phyloP scores from a whole-genome alignment of 2,797 vertebrate species.

The Enteromius unitaeniatus region DNA sequence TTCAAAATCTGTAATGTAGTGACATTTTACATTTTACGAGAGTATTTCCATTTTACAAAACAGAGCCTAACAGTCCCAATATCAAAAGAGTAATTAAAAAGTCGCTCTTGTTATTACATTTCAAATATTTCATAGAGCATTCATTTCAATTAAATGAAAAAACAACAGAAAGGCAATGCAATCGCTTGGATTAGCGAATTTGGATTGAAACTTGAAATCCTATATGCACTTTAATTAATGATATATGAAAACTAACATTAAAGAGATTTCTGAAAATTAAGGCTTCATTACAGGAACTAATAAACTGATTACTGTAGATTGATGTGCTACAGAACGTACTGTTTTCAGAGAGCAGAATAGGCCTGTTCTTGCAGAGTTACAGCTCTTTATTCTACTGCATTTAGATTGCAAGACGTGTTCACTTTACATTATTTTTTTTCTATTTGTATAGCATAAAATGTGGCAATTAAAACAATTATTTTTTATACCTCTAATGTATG shows the following conservation, averaged over 20 bases:
- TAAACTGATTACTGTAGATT: constrained; percentile 18
- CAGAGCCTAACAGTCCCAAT: background rate
- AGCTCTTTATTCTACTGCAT: background rate
- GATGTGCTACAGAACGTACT: constrained; percentile 1
- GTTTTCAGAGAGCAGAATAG: background rate
- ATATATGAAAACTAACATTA: constrained; percentile 23
- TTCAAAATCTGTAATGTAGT: background rate
- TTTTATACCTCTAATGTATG: background rate
- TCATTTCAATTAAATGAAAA: constrained; percentile 7
- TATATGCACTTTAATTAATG: constrained; percentile 8
- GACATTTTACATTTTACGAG: constrained; percentile 19
- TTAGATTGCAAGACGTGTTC: background rate
- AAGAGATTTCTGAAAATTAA: constrained; percentile 21
- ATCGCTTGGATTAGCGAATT: constrained; percentile 19
- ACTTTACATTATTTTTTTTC: background rate
- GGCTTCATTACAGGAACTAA: constrained; percentile 4
- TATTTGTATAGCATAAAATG: background rate
- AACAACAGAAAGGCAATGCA: constrained; percentile 12
- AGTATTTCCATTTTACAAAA: constrained; percentile 12
- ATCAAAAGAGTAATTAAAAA: constrained; percentile 55
- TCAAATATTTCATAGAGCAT: constrained; percentile 4
- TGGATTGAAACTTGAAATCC: constrained; percentile 18
- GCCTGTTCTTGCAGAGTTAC: background rate
- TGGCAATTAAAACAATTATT: background rate
- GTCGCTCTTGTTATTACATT: background rate